Evolutionary conservation across 1,140 invertebrate genomes (phyloP).

Genomic region (Glossosoma conforme): DNA sequence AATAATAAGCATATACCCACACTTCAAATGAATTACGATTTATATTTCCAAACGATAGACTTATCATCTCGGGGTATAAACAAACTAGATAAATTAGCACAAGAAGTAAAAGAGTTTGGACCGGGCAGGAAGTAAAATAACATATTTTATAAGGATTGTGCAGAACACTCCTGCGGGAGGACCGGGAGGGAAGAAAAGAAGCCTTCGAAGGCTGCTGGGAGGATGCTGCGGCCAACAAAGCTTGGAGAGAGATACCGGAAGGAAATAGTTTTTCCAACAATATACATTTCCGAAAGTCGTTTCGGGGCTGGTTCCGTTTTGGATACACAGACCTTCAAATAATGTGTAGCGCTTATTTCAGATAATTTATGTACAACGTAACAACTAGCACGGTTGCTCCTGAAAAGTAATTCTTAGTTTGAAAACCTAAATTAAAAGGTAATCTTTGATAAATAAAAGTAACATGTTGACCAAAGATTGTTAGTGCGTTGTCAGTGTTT

Average conservation of each 20-base stretch:
- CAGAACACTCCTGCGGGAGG: conserved; percentile 5
- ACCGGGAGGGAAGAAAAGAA: neutral
- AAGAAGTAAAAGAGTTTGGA: no score
- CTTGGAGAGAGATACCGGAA: conserved; percentile 24
- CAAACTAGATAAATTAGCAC: no score
- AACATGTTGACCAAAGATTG: no score
- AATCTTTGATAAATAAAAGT: no score
- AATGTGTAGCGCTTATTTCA: conserved; percentile 21
- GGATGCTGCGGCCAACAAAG: conserved; percentile 14
- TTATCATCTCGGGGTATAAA: no score
- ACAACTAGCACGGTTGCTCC: no score
- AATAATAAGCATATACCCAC: no score
- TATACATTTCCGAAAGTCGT: conserved; percentile 33
- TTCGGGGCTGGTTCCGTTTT: conserved; percentile 16
- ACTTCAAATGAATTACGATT: no score
- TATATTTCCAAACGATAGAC: no score
- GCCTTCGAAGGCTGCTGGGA: neutral
- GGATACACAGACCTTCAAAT: conserved; percentile 11
- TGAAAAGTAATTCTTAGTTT: no score
- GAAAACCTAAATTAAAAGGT: no score
- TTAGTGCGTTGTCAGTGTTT: no score
- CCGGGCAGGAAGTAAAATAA: conserved; percentile 19
- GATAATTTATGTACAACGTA: conserved; percentile 25
- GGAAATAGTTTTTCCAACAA: conserved; percentile 33
- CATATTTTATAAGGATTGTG: conserved; percentile 27